A percentile compares a stretch with the other conserved stretches of the same genome.
phyloP scores from a whole-genome alignment of 2,797 vertebrate genomes.

The Scolopax bukidnonensis region DNA sequence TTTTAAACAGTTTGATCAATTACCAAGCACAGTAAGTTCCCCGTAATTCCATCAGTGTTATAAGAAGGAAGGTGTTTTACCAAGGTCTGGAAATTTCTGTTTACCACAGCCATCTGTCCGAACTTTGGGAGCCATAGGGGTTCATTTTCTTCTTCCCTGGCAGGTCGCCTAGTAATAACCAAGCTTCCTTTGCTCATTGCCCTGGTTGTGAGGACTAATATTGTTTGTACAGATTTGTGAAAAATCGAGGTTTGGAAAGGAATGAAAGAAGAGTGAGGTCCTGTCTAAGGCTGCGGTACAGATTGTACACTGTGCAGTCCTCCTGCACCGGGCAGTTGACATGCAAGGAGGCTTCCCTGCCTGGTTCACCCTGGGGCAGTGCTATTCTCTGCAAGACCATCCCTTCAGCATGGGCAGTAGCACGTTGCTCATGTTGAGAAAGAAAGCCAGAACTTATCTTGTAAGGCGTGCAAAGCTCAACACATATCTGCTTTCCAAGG shows the following conservation, averaged over 20 bases:
- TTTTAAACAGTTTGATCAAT: slow-evolving; percentile 54
- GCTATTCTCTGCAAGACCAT: not conserved
- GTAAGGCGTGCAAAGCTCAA: not conserved
- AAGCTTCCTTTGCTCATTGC: not conserved
- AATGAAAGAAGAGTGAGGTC: not conserved
- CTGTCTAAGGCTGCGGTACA: not conserved
- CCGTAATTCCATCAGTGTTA: slow-evolving; percentile 7
- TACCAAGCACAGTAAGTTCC: slow-evolving; percentile 18
- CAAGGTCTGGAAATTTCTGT: not conserved
- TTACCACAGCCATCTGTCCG: not conserved
- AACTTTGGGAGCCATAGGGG: not conserved
- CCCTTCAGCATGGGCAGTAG: not conserved
- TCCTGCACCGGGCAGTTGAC: not conserved
- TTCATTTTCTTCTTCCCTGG: not conserved
- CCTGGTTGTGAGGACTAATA: not conserved
- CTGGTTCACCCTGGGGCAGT: not conserved
- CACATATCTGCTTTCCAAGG: fast-evolving
- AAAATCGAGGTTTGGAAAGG: not conserved
- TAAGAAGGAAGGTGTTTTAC: slow-evolving; percentile 19
- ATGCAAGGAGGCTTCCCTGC: not conserved
- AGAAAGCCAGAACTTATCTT: not conserved
- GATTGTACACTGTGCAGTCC: not conserved
- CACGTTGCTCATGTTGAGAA: fast-evolving
- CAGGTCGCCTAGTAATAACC: not conserved
- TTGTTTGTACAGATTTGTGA: not conserved